A percentile compares a stretch with the other conserved stretches of the same genome.
These are phyloP conservation scores for Siderastrea radians DNA, from an alignment of 92 coral and sea anemone genomes.

Conservation along the genomic window DNA sequence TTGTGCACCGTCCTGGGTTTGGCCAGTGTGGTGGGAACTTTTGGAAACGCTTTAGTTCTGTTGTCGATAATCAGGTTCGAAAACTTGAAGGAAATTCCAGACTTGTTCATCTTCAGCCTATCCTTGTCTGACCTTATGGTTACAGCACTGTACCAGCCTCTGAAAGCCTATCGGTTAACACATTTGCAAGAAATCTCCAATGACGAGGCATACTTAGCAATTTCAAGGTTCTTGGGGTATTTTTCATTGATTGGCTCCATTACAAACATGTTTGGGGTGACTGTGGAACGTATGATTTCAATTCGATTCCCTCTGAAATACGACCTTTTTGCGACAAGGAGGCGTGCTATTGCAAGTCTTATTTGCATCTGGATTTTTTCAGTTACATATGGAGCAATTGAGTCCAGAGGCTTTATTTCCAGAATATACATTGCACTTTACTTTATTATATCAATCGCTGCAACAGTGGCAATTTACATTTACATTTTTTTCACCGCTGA, in stretches of 20 bases:
- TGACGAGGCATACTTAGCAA: not conserved
- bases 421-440: not conserved
- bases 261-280: no score
- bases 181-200: conserved; percentile 1
- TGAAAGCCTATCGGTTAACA: no score
- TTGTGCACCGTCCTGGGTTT: conserved; percentile 15
- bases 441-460: not conserved
- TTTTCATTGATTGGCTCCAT: conserved; percentile 19
- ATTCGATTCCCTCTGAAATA: not conserved
- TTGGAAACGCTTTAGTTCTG: conserved; percentile 60
- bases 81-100: conserved; percentile 59
- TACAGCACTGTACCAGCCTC: no score
- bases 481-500: conserved; percentile 42
- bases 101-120: conserved; percentile 33
- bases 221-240: conserved; percentile 47
- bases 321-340: conserved; percentile 15
- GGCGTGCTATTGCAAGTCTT: conserved; percentile 21
- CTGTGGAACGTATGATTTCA: no score
- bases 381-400: not conserved
- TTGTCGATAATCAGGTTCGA: conserved; percentile 44
- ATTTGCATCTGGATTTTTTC: not conserved
- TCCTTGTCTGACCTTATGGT: no score
- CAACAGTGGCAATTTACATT: conserved; percentile 46
- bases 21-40: conserved; percentile 55
- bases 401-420: not conserved